Conservation (phyloP, 1,140 invertebrate species). For the Drosophila erecta region DNA sequence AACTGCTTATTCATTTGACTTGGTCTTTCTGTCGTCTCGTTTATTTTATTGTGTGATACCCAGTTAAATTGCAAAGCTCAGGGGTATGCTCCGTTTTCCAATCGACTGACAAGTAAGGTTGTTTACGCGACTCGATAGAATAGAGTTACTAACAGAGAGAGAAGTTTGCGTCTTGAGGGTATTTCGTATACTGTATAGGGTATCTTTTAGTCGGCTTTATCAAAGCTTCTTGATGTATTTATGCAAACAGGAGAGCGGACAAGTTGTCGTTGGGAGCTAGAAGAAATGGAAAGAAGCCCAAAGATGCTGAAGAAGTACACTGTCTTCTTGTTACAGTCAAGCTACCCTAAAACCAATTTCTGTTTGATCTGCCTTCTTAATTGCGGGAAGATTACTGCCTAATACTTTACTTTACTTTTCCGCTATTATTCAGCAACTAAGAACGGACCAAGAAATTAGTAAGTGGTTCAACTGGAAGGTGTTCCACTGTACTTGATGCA, state of each 20-base stretch:
- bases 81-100: background rate
- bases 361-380: background rate
- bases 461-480: background rate
- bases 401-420: no score
- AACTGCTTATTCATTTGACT: conserved; percentile 62
- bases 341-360: background rate
- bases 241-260: conserved; percentile 12
- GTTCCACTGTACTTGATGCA: conserved; percentile 18
- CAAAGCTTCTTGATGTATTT: conserved; percentile 10
- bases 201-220: background rate
- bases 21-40: conserved; percentile 16
- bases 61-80: background rate
- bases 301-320: background rate
- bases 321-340: background rate
- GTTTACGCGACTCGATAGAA: no score
- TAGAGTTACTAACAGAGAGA: no score
- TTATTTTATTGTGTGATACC: conserved; percentile 15
- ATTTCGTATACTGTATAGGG: background rate
- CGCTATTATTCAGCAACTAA: no score
- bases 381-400: no score
- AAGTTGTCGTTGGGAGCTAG: conserved; percentile 8
- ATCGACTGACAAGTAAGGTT: no score
- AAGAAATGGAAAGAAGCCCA: background rate
- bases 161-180: background rate
- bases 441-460: no score